Percentiles rank a stretch among this genome's conserved stretches.
Conservation (phyloP, 2,888 invertebrate species). For the Harpalus rufipes region DNA sequence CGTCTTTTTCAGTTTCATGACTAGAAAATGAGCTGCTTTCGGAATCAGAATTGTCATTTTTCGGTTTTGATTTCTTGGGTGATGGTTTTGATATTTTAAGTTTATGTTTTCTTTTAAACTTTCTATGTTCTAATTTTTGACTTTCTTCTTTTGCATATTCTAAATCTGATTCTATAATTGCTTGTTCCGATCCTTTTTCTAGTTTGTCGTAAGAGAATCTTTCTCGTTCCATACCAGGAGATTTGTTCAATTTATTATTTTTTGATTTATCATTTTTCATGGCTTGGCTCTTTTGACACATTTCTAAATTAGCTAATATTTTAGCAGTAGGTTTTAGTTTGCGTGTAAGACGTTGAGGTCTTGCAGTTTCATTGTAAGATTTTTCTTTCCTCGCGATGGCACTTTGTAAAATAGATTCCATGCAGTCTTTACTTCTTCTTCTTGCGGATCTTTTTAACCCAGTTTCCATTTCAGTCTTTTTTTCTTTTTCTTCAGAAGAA, state of each 20-base stretch:
- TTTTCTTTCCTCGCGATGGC: conserved; percentile 87
- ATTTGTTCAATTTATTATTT: conserved; percentile 68
- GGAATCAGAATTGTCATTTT: conserved; percentile 70
- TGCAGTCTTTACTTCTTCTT: conserved; percentile 82
- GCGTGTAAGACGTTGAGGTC: conserved; percentile 78
- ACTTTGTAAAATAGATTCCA: conserved; percentile 83
- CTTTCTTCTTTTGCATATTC: conserved; percentile 58
- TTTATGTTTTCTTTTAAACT: conserved; percentile 69
- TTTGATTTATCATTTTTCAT: conserved; percentile 71
- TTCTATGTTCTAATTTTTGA: conserved; percentile 67
- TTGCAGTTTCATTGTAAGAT: conserved; percentile 80
- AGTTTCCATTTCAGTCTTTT: conserved; percentile 74
- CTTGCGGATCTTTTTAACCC: conserved; percentile 83
- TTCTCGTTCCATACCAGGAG: conserved; percentile 57
- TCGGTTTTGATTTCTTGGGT: conserved; percentile 68
- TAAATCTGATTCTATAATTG: conserved; percentile 46
- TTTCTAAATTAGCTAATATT: conserved; percentile 83
- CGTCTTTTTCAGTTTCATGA: conserved; percentile 67
- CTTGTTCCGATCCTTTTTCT: conserved; percentile 66
- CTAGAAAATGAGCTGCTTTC: conserved; percentile 69
- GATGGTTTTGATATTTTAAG: conserved; percentile 69
- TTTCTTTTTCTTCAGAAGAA: conserved; percentile 69
- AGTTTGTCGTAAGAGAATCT: conserved; percentile 68
- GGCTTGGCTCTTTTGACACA: conserved; percentile 68
- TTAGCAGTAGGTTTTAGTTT: conserved; percentile 85